phyloP scores from a whole-genome alignment of 1,140 invertebrate species.

The Xylocopa sonorina region DNA sequence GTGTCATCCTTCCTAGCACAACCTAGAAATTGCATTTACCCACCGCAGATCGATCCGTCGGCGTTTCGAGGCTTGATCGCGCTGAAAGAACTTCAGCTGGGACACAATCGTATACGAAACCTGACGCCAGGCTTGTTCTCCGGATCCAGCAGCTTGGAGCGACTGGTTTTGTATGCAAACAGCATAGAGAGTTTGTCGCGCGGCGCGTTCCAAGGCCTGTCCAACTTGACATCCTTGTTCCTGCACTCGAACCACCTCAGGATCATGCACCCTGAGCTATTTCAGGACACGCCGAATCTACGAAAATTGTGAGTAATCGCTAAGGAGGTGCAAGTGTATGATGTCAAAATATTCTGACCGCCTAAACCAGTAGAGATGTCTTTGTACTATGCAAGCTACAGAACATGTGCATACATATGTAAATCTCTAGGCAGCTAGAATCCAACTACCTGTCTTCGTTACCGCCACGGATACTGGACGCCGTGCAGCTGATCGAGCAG shows the following conservation, averaged over 20 bases:
- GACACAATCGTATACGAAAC: slow-evolving; percentile 83
- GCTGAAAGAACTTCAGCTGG: slow-evolving; percentile 84
- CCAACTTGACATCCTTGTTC: slow-evolving; percentile 83
- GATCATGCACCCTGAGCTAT: slow-evolving; percentile 80
- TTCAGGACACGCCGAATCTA: slow-evolving; percentile 77
- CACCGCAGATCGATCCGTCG: slow-evolving; percentile 74
- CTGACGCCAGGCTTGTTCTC: slow-evolving; percentile 82
- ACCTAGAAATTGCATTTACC: neutral
- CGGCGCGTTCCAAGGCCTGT: slow-evolving; percentile 82
- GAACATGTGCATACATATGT: no score
- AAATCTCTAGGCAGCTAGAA: slow-evolving; percentile 86
- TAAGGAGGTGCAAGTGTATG: neutral
- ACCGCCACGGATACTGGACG: slow-evolving; percentile 87
- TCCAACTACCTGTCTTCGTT: slow-evolving; percentile 89
- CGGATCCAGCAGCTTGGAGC: slow-evolving; percentile 77
- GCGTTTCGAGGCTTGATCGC: slow-evolving; percentile 82
- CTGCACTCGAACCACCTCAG: slow-evolving; percentile 85
- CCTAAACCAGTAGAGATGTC: no score
- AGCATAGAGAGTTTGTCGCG: slow-evolving; percentile 82
- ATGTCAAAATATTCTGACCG: no score
- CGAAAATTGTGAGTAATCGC: slow-evolving; percentile 72
- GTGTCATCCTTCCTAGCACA: no score
- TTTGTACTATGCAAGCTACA: no score
- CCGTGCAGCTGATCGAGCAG: slow-evolving; percentile 85
- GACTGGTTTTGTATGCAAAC: slow-evolving; percentile 85